Percentiles rank a stretch among this genome's conserved stretches.
phyloP scores from a whole-genome alignment of 2,113 vertebrate species.

The Coracopsis vasa region DNA sequence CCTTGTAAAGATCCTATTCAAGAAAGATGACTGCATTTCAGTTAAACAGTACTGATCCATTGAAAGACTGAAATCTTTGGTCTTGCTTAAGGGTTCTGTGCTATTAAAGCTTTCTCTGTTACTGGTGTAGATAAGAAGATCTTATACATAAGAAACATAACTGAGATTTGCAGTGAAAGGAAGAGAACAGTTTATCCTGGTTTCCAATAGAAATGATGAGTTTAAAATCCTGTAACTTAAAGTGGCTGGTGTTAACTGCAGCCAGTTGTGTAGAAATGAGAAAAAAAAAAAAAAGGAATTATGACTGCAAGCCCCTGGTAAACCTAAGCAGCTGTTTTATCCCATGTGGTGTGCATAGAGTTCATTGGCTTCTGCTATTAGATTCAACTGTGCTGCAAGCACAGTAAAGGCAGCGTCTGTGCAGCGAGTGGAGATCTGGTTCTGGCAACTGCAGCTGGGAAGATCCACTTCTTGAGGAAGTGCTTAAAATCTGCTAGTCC shows the following conservation, averaged over 20 bases:
- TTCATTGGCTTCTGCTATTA: fast-evolving
- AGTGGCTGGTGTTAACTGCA: not conserved
- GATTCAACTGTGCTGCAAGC: not conserved
- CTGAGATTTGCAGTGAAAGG: not conserved
- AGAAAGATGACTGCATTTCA: not conserved
- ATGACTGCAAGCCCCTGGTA: not conserved
- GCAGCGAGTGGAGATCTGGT: not conserved
- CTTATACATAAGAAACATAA: not conserved
- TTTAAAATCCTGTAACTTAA: not conserved
- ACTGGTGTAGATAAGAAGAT: not conserved
- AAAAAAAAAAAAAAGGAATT: not conserved
- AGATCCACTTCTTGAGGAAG: not conserved
- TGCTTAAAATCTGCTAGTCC: not conserved
- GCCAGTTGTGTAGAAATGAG: not conserved
- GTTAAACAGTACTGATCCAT: not conserved
- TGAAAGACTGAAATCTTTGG: not conserved
- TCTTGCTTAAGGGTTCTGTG: not conserved
- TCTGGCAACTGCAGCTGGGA: not conserved
- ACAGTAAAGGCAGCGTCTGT: not conserved
- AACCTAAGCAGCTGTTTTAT: not conserved
- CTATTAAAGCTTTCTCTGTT: not conserved
- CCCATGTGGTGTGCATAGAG: fast-evolving
- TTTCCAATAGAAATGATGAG: not conserved
- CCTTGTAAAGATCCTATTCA: not conserved
- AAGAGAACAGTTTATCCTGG: not conserved